Evolutionary conservation across 2,113 vertebrate genomes (phyloP).

Genomic region (Chlamydotis undulata): DNA sequence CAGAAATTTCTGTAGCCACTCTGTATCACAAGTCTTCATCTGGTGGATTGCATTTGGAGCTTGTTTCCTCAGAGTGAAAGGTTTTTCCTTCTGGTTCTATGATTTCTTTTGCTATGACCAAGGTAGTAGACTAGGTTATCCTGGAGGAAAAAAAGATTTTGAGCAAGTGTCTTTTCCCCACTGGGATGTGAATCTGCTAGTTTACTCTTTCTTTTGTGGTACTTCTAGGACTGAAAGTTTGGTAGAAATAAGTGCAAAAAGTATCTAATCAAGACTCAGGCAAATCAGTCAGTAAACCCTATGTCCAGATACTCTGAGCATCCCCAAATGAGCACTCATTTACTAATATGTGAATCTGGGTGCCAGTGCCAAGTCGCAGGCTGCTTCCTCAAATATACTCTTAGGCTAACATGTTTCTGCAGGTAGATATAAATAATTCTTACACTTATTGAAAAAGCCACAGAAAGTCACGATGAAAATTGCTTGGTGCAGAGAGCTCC

Average conservation of each 20-base stretch:
- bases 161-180: background rate
- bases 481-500: background rate
- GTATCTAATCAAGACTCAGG: background rate
- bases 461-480: background rate
- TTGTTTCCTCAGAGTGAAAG: background rate
- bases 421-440: background rate
- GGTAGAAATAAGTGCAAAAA: background rate
- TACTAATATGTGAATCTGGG: background rate
- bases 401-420: background rate
- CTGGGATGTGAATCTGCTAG: background rate
- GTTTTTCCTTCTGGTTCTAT: background rate
- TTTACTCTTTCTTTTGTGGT: background rate
- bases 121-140: background rate
- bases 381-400: background rate
- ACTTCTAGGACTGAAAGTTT: background rate
- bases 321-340: background rate
- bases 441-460: background rate
- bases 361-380: background rate
- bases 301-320: background rate
- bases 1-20: background rate
- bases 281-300: background rate
- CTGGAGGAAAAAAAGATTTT: background rate
- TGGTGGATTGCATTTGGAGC: background rate
- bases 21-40: background rate
- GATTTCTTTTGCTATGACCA: background rate